Percentiles rank a stretch among this genome's conserved stretches.
Conservation (phyloP, 2,113 vertebrate species). For the Laterallus jamaicensis region DNA sequence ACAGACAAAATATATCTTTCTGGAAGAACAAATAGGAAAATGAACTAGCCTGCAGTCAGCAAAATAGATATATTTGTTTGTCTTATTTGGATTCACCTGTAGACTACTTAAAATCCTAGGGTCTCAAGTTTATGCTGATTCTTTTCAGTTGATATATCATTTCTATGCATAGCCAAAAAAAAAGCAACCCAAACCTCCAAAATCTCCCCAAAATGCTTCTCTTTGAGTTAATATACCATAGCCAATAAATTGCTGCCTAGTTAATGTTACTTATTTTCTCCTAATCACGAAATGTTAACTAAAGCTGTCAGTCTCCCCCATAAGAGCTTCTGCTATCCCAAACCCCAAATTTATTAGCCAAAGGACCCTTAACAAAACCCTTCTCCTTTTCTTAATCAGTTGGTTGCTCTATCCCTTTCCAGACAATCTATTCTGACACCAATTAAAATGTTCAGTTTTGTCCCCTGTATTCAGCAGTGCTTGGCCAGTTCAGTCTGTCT, state of each 20-base stretch:
- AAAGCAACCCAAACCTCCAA: no score
- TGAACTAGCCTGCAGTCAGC: not conserved
- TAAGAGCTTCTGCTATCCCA: not conserved
- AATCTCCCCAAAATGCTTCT: not conserved
- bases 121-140: not conserved
- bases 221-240: not conserved
- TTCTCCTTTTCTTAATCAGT: not conserved
- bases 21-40: not conserved
- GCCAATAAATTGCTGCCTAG: not conserved
- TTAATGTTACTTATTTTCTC: not conserved
- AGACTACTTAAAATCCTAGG: not conserved
- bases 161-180: not conserved
- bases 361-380: not conserved
- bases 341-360: not conserved
- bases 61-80: not conserved
- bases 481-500: not conserved
- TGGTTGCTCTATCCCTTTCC: not conserved
- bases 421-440: not conserved
- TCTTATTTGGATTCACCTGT: not conserved
- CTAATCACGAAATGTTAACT: not conserved
- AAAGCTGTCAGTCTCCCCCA: not conserved
- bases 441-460: not conserved
- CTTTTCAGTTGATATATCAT: not conserved
- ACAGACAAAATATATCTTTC: not conserved
- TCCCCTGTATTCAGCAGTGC: not conserved